Percentiles rank a stretch among this genome's conserved stretches.
These are phyloP conservation scores for Maconellicoccus hirsutus DNA, from an alignment of 1,140 invertebrate genomes.

Conservation along the genomic window DNA sequence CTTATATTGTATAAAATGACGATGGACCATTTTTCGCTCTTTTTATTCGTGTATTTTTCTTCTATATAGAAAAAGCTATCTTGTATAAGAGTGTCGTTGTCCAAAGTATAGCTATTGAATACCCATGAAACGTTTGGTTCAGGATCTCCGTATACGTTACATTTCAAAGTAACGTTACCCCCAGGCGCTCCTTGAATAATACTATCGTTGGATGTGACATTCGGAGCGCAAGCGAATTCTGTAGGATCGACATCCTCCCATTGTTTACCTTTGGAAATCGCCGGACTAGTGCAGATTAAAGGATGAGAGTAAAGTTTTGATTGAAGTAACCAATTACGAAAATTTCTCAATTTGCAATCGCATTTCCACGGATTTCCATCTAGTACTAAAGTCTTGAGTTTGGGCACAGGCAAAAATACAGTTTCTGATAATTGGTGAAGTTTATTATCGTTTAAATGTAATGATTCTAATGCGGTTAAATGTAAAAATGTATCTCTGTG, in stretches of 20 bases:
- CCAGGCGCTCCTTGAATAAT: constrained; percentile 56
- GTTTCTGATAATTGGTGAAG: constrained; percentile 50
- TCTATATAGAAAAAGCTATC: constrained; percentile 37
- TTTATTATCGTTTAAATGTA: constrained; percentile 56
- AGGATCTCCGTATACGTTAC: constrained; percentile 67
- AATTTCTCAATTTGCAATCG: constrained; percentile 68
- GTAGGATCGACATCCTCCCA: constrained; percentile 53
- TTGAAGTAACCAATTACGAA: constrained; percentile 64
- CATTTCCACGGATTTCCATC: constrained; percentile 83
- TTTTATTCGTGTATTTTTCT: constrained; percentile 35
- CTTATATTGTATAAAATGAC: constrained; percentile 59
- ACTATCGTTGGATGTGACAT: constrained; percentile 46
- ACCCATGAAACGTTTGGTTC: constrained; percentile 72
- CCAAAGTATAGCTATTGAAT: constrained; percentile 44
- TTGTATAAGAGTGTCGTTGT: constrained; percentile 34
- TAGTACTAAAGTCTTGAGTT: constrained; percentile 61
- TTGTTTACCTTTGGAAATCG: constrained; percentile 42
- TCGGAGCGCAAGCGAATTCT: constrained; percentile 63
- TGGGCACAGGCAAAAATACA: constrained; percentile 50
- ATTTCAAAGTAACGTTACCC: constrained; percentile 64
- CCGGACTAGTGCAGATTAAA: constrained; percentile 48
- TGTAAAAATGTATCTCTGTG: constrained; percentile 57
- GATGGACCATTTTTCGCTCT: constrained; percentile 46
- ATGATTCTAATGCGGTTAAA: constrained; percentile 51
- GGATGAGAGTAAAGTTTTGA: constrained; percentile 54